Evolutionary conservation across 2,888 invertebrate genomes (phyloP).

Genomic region (Schizaphis graminum): DNA sequence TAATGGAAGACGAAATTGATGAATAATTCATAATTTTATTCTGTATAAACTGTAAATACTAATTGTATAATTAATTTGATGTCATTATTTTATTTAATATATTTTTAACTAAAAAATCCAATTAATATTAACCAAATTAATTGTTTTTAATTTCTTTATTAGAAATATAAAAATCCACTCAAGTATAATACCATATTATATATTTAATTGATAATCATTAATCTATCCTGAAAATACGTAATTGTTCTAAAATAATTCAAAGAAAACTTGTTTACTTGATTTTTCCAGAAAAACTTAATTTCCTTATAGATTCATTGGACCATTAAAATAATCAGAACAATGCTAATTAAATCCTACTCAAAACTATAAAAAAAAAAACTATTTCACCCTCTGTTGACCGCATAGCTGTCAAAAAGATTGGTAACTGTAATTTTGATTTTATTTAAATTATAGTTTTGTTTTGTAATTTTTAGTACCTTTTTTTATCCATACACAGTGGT

Average conservation of each 20-base stretch:
- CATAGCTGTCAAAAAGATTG: no score
- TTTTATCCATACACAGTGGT: no score
- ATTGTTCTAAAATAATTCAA: background rate
- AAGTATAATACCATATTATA: background rate
- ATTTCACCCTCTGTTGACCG: no score
- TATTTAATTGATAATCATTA: background rate
- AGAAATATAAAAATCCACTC: background rate
- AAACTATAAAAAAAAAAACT: no score
- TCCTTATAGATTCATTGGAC: background rate
- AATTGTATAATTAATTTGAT: background rate
- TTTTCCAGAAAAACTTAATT: background rate
- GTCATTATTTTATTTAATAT: background rate
- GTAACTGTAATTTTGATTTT: no score
- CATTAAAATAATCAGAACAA: background rate
- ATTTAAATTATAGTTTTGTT: no score
- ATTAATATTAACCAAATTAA: background rate
- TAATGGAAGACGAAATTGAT: constrained; percentile 60
- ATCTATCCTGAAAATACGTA: background rate
- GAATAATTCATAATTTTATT: background rate
- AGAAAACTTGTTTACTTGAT: background rate
- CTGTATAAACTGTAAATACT: constrained; percentile 47
- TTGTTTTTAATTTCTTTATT: background rate
- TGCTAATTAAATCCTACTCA: background rate
- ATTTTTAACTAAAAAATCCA: background rate
- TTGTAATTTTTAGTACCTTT: no score